Percentiles rank a stretch among this genome's conserved stretches.
Evolutionary conservation across 1,140 invertebrate genomes (phyloP).

Genomic region (Medauroidea extradentata): DNA sequence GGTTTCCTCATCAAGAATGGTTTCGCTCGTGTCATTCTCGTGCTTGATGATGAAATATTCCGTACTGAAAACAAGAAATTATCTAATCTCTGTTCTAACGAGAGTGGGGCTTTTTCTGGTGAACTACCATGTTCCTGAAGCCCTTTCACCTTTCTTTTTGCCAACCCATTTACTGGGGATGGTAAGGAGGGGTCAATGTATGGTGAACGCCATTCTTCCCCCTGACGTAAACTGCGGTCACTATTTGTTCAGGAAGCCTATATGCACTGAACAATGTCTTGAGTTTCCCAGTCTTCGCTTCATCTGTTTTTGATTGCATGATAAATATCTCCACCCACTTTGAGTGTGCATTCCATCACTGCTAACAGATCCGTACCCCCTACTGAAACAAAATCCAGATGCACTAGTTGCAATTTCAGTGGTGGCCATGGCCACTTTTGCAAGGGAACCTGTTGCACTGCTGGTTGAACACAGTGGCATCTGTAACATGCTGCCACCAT

Average conservation of each 20-base stretch:
- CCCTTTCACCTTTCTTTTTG: conserved; percentile 4
- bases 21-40: neutral
- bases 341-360: neutral
- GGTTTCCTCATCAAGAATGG: neutral
- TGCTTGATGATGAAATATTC: neutral
- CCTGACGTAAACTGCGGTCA: conserved; percentile 9
- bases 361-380: neutral
- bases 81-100: neutral
- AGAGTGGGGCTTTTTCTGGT: neutral
- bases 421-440: neutral
- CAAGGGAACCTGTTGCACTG: neutral
- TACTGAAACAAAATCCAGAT: neutral
- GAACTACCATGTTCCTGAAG: neutral
- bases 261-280: neutral
- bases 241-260: conserved; percentile 5
- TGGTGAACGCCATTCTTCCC: neutral
- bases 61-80: too few species aligned
- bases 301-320: neutral
- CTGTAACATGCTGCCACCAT: neutral
- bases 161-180: conserved; percentile 7
- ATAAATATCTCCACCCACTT: neutral
- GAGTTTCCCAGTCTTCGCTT: neutral
- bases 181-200: neutral
- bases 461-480: neutral
- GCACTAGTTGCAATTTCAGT: neutral